Base-by-base conservation (phyloP, 2,113 vertebrate species). In the Cathartes aura region DNA sequence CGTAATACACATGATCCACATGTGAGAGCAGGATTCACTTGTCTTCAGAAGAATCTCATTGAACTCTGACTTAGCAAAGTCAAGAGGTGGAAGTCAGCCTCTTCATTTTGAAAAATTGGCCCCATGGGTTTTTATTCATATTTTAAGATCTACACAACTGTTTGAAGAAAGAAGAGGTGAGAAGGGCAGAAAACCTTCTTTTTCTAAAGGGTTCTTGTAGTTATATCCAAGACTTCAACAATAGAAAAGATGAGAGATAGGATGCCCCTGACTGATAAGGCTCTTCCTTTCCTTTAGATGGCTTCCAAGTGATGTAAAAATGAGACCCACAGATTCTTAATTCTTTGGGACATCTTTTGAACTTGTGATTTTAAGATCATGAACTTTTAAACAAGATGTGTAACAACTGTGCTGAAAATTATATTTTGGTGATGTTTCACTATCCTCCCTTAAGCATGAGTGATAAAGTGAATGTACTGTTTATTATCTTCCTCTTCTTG, bases 101-200 rank as follows among this genome's bases (percentile, higher is more conserved):
- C 78, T 85, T 82, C 90, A 0, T 88, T 97, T 81, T 90, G 50
- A 96, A 96, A 93, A 92, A 97, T 93, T 93, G 85, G 59, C 63
- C 93, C 82, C 85, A 12, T 71, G 75, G 85, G 92, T 26, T 92
- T 93, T 80, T 36, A 70, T 76, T 88, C 62, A 5, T 94, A 66
- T 96, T 95, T 95, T 82, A 90, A 96, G 92, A 76, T n/a, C 90
- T 68, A 43, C 74, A 58, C 53, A 50, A 90, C 22, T 62, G 62
- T 95, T 92, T 93, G 95, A 97, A 97, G 72, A 81, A 87, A 62
- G 90, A 87, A 92, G 90, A 96, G 97, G 97, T 97, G 93, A 97
- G 92, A 93, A 97, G 96, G 97, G 96, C 96, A 97, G 59, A 74
- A 96, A 97, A 74, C 20, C 90, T 83, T 85, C 60, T 75, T 87